phyloP scores from a whole-genome alignment of 1,140 invertebrate species.

The Cyclargus thomasi region DNA sequence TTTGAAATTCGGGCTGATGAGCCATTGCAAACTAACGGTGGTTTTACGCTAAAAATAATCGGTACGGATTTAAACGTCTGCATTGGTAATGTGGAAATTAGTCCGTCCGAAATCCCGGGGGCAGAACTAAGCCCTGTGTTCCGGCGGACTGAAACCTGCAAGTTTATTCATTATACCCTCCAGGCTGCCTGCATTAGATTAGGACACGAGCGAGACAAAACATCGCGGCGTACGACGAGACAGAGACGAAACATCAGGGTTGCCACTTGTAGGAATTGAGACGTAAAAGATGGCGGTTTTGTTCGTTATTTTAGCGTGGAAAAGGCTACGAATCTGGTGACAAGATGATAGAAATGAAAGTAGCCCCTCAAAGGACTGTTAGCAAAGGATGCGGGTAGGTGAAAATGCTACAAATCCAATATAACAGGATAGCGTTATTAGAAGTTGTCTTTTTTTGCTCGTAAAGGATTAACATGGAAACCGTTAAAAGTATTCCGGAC shows the following conservation, averaged over 20 bases:
- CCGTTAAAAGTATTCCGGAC: not conserved
- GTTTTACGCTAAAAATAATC: not conserved
- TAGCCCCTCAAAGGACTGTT: no score
- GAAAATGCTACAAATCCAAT: no score
- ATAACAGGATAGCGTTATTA: no score
- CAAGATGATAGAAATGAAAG: no score
- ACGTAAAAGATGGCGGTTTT: no score
- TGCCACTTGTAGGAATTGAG: no score
- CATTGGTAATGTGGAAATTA: slow-evolving; percentile 12
- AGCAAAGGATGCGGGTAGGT: no score
- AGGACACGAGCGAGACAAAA: slow-evolving; percentile 4
- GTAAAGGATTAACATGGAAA: no score
- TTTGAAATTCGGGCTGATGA: not conserved
- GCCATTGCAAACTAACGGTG: not conserved
- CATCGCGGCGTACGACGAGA: not conserved
- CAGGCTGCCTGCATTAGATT: slow-evolving; percentile 10
- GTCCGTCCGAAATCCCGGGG: slow-evolving; percentile 3
- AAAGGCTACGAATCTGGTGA: no score
- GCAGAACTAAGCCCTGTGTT: slow-evolving; percentile 2
- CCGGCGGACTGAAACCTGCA: slow-evolving; percentile 8
- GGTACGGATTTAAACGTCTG: slow-evolving; percentile 6
- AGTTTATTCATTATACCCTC: slow-evolving; percentile 9
- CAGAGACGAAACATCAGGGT: not conserved
- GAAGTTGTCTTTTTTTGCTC: no score
- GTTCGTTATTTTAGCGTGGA: no score